phyloP scores from a whole-genome alignment of 2,888 invertebrate genomes.

The Drosophila percnosoma region DNA sequence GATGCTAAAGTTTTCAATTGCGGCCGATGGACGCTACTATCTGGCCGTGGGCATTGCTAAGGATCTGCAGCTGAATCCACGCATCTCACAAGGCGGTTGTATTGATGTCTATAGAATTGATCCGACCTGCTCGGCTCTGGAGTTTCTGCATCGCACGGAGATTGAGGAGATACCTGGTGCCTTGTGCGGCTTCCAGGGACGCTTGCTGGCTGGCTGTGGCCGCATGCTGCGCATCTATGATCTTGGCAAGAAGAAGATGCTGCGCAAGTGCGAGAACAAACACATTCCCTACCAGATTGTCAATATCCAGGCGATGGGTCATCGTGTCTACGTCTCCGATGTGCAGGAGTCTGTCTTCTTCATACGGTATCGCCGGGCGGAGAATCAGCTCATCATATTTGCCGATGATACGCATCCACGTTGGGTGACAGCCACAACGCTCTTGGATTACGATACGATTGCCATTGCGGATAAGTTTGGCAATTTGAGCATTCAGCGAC shows the following conservation, averaged over 20 bases:
- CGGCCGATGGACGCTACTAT: slow-evolving; percentile 86
- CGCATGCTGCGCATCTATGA: slow-evolving; percentile 97
- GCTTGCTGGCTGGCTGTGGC: slow-evolving; percentile 96
- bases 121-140: slow-evolving; percentile 92
- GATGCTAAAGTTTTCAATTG: slow-evolving; percentile 91
- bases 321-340: slow-evolving; percentile 97
- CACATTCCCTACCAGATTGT: slow-evolving; percentile 98
- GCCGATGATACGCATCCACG: slow-evolving; percentile 99
- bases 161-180: slow-evolving; percentile 97
- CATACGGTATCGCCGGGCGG: slow-evolving; percentile 96
- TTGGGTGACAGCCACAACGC: slow-evolving; percentile 96
- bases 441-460: slow-evolving; percentile 98
- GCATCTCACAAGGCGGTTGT: slow-evolving; percentile 92
- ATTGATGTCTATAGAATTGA: slow-evolving; percentile 92
- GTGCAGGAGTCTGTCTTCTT: slow-evolving; percentile 99
- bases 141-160: slow-evolving; percentile 96
- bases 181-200: slow-evolving; percentile 95
- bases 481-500: slow-evolving; percentile 94
- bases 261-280: slow-evolving; percentile 98
- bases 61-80: slow-evolving; percentile 95
- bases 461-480: slow-evolving; percentile 99
- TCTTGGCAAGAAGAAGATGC: slow-evolving; percentile 96
- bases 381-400: slow-evolving; percentile 99
- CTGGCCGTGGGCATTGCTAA: slow-evolving; percentile 96
- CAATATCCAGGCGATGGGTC: slow-evolving; percentile 96